These are phyloP conservation scores for Protophormia terraenovae DNA, from an alignment of 2,888 invertebrate genomes.

Conservation along the genomic window DNA sequence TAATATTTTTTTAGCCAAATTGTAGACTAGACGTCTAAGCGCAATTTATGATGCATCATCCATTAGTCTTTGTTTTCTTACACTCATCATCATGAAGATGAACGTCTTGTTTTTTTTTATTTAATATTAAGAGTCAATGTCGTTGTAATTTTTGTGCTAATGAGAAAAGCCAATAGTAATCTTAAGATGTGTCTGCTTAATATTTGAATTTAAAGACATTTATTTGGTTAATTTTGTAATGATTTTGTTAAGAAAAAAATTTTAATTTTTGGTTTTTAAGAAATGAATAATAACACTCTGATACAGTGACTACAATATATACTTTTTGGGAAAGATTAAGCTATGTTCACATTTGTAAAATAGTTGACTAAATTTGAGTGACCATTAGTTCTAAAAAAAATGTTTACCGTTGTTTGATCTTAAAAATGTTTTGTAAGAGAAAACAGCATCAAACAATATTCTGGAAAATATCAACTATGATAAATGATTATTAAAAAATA, in stretches of 20 bases:
- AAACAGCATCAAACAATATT: too few relatives aligned
- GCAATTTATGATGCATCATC: neutral
- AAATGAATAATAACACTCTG: too few relatives aligned
- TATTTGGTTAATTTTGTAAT: neutral
- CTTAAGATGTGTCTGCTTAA: neutral
- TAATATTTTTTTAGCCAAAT: neutral
- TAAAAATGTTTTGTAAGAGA: too few relatives aligned
- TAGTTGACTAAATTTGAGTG: too few relatives aligned
- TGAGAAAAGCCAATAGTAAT: neutral
- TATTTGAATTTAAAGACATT: neutral
- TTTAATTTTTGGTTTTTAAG: too few relatives aligned
- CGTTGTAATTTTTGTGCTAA: neutral
- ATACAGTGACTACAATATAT: too few relatives aligned
- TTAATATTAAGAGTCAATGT: neutral
- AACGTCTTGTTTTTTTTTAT: neutral
- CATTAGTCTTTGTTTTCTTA: neutral
- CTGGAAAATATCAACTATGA: too few relatives aligned
- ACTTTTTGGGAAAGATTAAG: too few relatives aligned
- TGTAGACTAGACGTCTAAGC: slow-evolving; percentile 24
- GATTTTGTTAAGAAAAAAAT: neutral
- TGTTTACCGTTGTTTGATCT: too few relatives aligned
- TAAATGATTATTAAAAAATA: too few relatives aligned
- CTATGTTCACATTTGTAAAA: too few relatives aligned
- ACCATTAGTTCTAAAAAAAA: too few relatives aligned
- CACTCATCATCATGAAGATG: neutral